Evolutionary conservation across 2,113 vertebrate genomes (phyloP).

Genomic region (Eurypyga helias): DNA sequence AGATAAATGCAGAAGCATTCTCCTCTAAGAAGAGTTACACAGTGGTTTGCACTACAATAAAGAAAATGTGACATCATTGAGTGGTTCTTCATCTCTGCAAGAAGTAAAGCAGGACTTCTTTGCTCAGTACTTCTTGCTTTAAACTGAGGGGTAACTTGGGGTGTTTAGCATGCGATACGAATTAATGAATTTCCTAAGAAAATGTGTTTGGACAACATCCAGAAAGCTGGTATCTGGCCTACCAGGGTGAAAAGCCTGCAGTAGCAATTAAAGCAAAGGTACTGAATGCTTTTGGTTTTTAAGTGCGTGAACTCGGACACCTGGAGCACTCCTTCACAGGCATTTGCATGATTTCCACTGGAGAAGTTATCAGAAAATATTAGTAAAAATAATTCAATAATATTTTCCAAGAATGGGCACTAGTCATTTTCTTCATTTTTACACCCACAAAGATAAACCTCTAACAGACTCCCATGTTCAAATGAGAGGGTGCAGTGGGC

Average conservation of each 20-base stretch:
- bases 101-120: background rate
- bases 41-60: background rate
- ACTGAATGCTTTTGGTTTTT: background rate
- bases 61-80: background rate
- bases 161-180: background rate
- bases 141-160: background rate
- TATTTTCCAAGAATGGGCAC: background rate
- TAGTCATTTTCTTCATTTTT: background rate
- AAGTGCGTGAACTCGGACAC: background rate
- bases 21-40: background rate
- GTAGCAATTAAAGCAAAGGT: background rate
- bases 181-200: background rate
- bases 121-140: background rate
- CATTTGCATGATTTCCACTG: background rate
- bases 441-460: background rate
- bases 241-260: background rate
- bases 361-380: background rate
- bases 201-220: background rate
- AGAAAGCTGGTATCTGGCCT: background rate
- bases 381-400: background rate
- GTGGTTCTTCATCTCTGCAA: background rate
- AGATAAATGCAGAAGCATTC: background rate
- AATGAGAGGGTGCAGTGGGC: background rate
- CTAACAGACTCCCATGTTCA: background rate
- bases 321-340: background rate